Evolutionary conservation across 2,113 vertebrate species (phyloP).

Genomic region (Solea solea): DNA sequence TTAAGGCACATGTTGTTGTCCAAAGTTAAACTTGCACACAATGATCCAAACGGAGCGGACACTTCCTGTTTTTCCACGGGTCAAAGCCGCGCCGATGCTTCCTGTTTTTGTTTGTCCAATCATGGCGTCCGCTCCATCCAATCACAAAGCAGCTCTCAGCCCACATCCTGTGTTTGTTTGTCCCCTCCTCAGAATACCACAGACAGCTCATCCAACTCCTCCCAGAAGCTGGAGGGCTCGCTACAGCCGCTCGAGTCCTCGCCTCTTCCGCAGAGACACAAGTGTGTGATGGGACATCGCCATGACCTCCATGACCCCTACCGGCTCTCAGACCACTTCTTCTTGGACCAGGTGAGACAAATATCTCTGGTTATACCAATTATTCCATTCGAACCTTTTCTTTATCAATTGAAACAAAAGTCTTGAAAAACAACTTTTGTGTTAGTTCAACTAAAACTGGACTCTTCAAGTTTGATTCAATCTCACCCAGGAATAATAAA

Average conservation of each 20-base stretch:
- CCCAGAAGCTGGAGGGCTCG: constrained; percentile 80
- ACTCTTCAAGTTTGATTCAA: too few relatives aligned
- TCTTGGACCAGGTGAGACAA: constrained; percentile 89
- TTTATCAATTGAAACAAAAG: too few relatives aligned
- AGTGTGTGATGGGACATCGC: constrained; percentile 87
- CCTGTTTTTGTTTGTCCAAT: constrained; percentile 80
- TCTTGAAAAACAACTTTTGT: too few relatives aligned
- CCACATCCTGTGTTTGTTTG: constrained; percentile 77
- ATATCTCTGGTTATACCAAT: too few relatives aligned
- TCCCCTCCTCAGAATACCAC: constrained; percentile 80
- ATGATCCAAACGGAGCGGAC: constrained; percentile 35
- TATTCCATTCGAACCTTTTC: too few relatives aligned
- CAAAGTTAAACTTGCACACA: not conserved
- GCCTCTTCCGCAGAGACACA: constrained; percentile 87
- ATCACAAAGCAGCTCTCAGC: constrained; percentile 46
- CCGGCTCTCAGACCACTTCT: constrained; percentile 88
- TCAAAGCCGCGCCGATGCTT: constrained; percentile 47
- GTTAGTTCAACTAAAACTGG: too few relatives aligned
- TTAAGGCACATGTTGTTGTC: constrained; percentile 24
- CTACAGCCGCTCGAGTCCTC: constrained; percentile 89
- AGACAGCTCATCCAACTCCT: constrained; percentile 86
- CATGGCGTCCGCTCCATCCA: constrained; percentile 46
- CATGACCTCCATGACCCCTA: constrained; percentile 89
- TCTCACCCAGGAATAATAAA: too few relatives aligned
- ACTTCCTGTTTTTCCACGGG: constrained; percentile 72